Evolutionary conservation across 1,140 invertebrate species (phyloP), one percentile per base, ranked within the genome.

Genomic region (Pectinophora gossypiella): DNA sequence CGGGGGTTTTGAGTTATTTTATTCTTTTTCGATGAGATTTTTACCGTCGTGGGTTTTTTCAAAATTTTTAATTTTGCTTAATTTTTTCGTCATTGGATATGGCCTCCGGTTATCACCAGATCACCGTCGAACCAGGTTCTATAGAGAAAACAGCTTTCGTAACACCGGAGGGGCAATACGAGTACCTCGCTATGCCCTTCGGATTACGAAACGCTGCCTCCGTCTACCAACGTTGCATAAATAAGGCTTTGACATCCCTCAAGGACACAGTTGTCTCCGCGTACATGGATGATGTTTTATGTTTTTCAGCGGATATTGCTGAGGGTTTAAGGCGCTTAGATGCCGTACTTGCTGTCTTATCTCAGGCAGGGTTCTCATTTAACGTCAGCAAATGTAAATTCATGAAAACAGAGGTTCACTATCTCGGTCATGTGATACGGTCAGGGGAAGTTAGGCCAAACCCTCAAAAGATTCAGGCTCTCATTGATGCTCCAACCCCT

Each of bases 181-280:
- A n/a, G n/a, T n/a, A n/a, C n/a, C n/a, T n/a, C n/a, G n/a, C n/a
- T n/a, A n/a, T n/a, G n/a, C n/a, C n/a, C n/a, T n/a, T n/a, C n/a
- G n/a, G n/a, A 0, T 80, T 87, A 0, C 51, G 49, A 7, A 76
- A 70, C 50, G 60, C 62, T 1, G 57, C 71, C 0, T 51, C 59
- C 1, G 59, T 53, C 0, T 84, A 84, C 42, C 61, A 76, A 22
- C 27, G 64, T 20, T 36, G 69, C 3, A 69, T 78, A 42, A 57
- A 70, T n/a, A 43, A 43, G n/a, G 40, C 40, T 4, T 19, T 43
- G 1, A 20, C 9, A 19, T 19, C 40, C 1, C 18, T 43, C 2
- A 43, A 43, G 16, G 40, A 43, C 16, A 43, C 1, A 10, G 40
- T 19, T 9, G 40, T 19, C 3, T 12, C 20, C 2, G 40, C 40